Conservation (phyloP, 2,113 vertebrate species). For the Gavialis gangeticus region DNA sequence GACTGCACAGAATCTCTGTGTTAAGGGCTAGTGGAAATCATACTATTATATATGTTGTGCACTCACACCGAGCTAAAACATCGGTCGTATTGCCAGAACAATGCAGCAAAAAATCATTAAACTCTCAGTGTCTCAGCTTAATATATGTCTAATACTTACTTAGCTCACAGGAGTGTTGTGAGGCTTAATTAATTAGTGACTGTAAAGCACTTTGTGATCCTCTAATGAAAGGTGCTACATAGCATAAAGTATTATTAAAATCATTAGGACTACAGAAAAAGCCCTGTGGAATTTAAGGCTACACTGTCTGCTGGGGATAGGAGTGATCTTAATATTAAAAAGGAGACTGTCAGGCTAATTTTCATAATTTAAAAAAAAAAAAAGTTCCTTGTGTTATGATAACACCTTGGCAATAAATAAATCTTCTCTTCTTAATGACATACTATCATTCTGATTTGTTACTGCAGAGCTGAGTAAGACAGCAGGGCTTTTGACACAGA, state of each 20-base stretch:
- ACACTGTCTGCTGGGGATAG: constrained; percentile 60
- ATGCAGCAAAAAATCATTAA: constrained; percentile 62
- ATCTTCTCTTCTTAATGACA: constrained; percentile 72
- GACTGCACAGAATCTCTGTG: constrained; percentile 47
- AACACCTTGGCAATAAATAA: constrained; percentile 57
- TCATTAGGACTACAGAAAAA: constrained; percentile 72
- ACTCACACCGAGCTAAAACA: constrained; percentile 23
- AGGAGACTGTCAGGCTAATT: constrained; percentile 68
- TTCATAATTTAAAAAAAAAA: constrained; percentile 68
- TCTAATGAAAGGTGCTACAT: constrained; percentile 72
- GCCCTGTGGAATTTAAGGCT: constrained; percentile 69
- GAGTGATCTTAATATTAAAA: constrained; percentile 68
- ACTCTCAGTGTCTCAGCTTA: constrained; percentile 60
- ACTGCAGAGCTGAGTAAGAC: constrained; percentile 68
- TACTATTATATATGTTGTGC: constrained; percentile 53
- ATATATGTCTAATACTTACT: constrained; percentile 71
- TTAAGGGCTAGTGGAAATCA: constrained; percentile 62
- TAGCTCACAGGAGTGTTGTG: constrained; percentile 64
- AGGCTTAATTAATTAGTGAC: constrained; percentile 77
- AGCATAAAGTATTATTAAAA: constrained; percentile 73
- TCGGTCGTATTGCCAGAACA: constrained; percentile 67
- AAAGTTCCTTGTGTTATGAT: constrained; percentile 47
- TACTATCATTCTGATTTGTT: constrained; percentile 60
- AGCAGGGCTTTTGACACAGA: constrained; percentile 57
- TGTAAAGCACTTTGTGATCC: constrained; percentile 70